phyloP scores from a whole-genome alignment of 2,113 vertebrate genomes.

The Clarias batrachus region DNA sequence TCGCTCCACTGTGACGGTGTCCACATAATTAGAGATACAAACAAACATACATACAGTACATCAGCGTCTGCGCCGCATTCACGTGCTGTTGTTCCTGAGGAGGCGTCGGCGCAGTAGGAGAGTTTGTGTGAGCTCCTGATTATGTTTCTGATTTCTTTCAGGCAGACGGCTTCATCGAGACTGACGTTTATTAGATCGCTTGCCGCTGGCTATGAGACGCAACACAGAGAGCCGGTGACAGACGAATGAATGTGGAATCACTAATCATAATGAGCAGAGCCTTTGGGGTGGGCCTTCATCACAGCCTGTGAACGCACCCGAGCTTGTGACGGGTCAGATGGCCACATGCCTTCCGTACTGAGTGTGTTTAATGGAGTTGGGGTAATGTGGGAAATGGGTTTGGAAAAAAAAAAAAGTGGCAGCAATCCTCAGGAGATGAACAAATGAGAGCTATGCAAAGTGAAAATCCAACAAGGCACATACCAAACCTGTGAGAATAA shows the following conservation, averaged over 20 bases:
- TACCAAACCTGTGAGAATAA: neutral
- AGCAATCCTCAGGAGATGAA: neutral
- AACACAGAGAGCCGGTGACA: conserved; percentile 15
- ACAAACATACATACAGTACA: neutral
- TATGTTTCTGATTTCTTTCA: conserved; percentile 29
- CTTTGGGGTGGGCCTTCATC: conserved; percentile 11
- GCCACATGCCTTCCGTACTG: conserved; percentile 1
- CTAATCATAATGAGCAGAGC: conserved; percentile 22
- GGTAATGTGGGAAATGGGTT: neutral
- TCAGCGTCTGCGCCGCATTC: neutral
- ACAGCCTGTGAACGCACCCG: neutral
- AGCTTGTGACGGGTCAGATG: neutral
- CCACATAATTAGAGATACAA: neutral
- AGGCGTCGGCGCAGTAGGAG: neutral
- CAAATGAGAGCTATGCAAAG: neutral
- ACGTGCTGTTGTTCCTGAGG: neutral
- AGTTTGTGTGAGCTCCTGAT: conserved; percentile 25
- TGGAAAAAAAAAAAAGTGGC: neutral
- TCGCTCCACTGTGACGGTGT: neutral
- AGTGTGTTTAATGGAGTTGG: conserved; percentile 18
- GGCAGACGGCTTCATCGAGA: conserved; percentile 22
- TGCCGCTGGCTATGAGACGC: neutral
- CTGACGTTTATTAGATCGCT: conserved; percentile 33
- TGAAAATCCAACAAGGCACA: no score
- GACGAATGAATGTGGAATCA: conserved; percentile 13